Evolutionary conservation across 1,140 invertebrate species (phyloP).

Genomic region (Acromyrmex heyeri): DNA sequence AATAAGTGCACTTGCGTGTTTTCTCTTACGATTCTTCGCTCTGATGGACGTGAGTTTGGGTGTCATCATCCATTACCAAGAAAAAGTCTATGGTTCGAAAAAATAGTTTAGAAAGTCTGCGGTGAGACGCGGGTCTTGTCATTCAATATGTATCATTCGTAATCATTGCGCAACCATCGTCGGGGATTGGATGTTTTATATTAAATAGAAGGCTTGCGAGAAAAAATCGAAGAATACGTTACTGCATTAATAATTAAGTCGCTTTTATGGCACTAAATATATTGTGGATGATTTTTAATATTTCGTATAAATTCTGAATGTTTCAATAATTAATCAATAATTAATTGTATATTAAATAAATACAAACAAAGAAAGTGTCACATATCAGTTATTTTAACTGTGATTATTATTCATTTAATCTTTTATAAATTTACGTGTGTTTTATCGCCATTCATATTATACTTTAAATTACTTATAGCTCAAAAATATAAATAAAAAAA

Average conservation of each 20-base stretch:
- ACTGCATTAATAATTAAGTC: not conserved
- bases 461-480: conserved; percentile 5
- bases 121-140: conserved; percentile 33
- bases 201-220: not conserved
- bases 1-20: not conserved
- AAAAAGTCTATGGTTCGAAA: conserved; percentile 30
- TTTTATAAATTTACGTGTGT: not conserved
- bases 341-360: conserved; percentile 1
- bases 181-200: conserved; percentile 28
- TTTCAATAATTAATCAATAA: not conserved
- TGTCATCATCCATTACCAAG: not conserved
- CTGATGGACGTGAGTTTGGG: not conserved
- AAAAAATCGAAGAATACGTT: conserved; percentile 8
- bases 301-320: not conserved
- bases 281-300: not conserved
- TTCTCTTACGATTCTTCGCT: not conserved
- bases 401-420: not conserved
- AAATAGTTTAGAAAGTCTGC: conserved; percentile 68
- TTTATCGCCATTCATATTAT: not conserved
- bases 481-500: not conserved
- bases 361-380: not conserved
- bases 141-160: conserved; percentile 66
- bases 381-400: not conserved
- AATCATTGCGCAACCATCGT: conserved; percentile 63
- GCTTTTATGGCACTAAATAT: not conserved